Conservation (phyloP, 2,113 vertebrate genomes). For the Sapajus apella region DNA sequence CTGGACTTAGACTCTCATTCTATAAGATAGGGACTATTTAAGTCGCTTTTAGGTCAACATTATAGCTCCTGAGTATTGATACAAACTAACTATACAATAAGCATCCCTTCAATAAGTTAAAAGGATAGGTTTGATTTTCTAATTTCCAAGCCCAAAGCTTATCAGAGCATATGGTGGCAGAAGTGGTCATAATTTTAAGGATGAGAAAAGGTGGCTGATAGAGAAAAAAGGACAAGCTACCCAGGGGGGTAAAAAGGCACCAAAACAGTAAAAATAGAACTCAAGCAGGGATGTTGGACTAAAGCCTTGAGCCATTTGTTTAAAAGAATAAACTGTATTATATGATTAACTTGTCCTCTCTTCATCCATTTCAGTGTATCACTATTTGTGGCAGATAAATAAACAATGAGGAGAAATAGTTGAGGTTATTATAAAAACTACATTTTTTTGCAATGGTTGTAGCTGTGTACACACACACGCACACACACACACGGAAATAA, state of each 20-base stretch:
- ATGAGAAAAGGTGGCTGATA: not conserved
- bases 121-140: not conserved
- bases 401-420: not conserved
- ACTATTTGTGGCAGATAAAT: not conserved
- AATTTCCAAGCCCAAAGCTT: not conserved
- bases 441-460: not conserved
- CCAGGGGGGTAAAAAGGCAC: not conserved
- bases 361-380: not conserved
- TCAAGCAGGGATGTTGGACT: not conserved
- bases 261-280: not conserved
- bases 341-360: not conserved
- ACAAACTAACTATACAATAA: not conserved
- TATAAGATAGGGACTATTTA: not conserved
- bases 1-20: not conserved
- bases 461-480: not conserved
- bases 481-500: accelerated
- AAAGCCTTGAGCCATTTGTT: not conserved
- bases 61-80: not conserved
- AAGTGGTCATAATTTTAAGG: not conserved
- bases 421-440: not conserved
- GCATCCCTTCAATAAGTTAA: not conserved
- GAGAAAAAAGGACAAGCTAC: not conserved
- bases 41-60: not conserved
- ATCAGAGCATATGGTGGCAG: not conserved
- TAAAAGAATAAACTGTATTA: not conserved